These are phyloP conservation scores for Thaumetopoea pityocampa DNA, from an alignment of 1,140 invertebrate genomes.

Conservation along the genomic window DNA sequence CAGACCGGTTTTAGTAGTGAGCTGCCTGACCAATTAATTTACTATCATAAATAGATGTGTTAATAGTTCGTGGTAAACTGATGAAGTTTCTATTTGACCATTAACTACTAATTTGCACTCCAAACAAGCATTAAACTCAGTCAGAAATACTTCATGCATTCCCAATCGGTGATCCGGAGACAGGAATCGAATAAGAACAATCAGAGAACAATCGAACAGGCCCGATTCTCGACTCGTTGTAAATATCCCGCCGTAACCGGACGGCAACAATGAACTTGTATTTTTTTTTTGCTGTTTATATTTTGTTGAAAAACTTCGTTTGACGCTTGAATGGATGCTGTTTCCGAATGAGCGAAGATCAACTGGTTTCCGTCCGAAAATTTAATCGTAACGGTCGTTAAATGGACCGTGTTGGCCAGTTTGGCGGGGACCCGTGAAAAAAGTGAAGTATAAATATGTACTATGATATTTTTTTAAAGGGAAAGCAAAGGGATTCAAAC, in stretches of 20 bases:
- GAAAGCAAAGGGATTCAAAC: no score
- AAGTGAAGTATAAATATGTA: slow-evolving; percentile 5
- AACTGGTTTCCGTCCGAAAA: slow-evolving; percentile 3
- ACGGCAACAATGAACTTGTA: slow-evolving; percentile 26
- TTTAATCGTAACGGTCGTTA: slow-evolving; percentile 3
- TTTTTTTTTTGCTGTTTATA: slow-evolving; percentile 20
- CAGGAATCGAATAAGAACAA: slow-evolving; percentile 38
- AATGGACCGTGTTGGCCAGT: no score
- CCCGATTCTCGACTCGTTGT: slow-evolving; percentile 28
- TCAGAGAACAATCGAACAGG: slow-evolving; percentile 38
- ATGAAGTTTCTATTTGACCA: no score
- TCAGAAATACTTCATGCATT: slow-evolving; percentile 28
- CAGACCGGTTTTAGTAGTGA: no score
- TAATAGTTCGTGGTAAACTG: no score
- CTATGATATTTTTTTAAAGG: no score
- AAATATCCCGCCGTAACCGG: slow-evolving; percentile 28
- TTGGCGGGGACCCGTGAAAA: not conserved
- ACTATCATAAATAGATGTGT: slow-evolving; percentile 15
- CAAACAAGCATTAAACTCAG: slow-evolving; percentile 13
- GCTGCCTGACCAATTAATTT: no score
- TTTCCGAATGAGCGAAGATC: slow-evolving; percentile 12
- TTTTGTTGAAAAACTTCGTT: slow-evolving; percentile 15
- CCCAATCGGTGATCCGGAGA: slow-evolving; percentile 23
- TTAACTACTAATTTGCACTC: slow-evolving; percentile 22
- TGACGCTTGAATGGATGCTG: slow-evolving; percentile 17